These are phyloP conservation scores for Lophotis ruficrista DNA, from an alignment of 2,113 vertebrate genomes.

Conservation along the genomic window DNA sequence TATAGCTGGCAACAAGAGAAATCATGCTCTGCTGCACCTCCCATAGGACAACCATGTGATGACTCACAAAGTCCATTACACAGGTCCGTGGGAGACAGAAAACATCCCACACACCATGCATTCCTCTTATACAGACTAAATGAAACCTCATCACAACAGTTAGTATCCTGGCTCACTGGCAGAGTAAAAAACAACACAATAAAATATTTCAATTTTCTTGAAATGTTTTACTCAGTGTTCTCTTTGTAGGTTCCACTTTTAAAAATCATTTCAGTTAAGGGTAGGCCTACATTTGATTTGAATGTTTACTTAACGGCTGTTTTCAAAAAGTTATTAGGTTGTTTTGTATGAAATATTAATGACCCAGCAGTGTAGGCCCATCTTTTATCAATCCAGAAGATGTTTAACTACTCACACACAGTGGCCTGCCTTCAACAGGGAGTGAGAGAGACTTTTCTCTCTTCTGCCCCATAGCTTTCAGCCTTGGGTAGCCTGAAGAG, in stretches of 20 bases:
- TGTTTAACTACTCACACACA: background rate
- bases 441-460: background rate
- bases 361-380: background rate
- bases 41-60: background rate
- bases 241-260: background rate
- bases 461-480: background rate
- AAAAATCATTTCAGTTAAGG: background rate
- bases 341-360: background rate
- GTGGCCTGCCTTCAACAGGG: background rate
- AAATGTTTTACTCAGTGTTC: background rate
- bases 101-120: background rate
- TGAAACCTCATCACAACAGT: background rate
- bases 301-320: background rate
- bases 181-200: background rate
- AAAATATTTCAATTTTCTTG: background rate
- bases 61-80: background rate
- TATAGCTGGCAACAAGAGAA: background rate
- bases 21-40: background rate
- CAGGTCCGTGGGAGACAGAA: background rate
- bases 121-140: background rate
- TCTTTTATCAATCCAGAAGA: background rate
- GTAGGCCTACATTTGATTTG: background rate
- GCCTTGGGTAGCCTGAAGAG: background rate
- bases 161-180: background rate
- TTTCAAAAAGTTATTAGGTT: background rate